Base-by-base conservation (phyloP, 1,140 invertebrate genomes). In the Apis florea region DNA sequence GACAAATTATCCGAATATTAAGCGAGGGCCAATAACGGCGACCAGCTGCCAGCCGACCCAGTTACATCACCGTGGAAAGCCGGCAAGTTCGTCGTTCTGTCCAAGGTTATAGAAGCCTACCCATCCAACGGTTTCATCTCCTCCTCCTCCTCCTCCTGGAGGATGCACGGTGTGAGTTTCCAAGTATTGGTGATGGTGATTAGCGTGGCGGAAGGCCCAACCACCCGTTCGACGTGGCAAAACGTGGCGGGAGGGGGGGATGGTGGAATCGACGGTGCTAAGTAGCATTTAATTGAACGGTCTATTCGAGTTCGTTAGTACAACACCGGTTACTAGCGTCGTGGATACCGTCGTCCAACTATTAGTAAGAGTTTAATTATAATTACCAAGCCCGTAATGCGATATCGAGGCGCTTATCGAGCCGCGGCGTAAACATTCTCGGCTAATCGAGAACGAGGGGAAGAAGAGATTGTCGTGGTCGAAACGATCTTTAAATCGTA, bases 231-330 rank as follows among this genome's bases (percentile, higher is more conserved):
- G 66, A 54, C 10, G 53, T 8, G 53, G 61, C 63, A 51, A 49
- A 40, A 56, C 53, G 63, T 12, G 84, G 63, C 9, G 84, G 83
- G 79, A 77, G 69, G 73, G n/a, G 70, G 67, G 69, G 51, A 40
- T 15, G 19, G n/a, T 6, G n/a, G 73, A 49, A 77, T 82, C 85
- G 70, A 74, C 72, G 64, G 80, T 82, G 78, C 85, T 90, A 91
- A 92, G 89, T 90, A 91, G 89, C 85, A 86, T 90, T 91, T 91
- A 90, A 92, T 91, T 89, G 90, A 89, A 91, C 88, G 86, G 79
- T 85, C 89, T 83, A 91, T 92, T 90, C 85, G 83, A 90, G 85
- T 90, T 91, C 87, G 85, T 92, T 90, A 92, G 90, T 78, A 83
- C 73, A 86, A 66, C 80, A 53, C 85, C 90, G 85, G 88, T 88